Evolutionary conservation across 2,113 vertebrate species (phyloP).

Genomic region (Ranitomeya imitator): DNA sequence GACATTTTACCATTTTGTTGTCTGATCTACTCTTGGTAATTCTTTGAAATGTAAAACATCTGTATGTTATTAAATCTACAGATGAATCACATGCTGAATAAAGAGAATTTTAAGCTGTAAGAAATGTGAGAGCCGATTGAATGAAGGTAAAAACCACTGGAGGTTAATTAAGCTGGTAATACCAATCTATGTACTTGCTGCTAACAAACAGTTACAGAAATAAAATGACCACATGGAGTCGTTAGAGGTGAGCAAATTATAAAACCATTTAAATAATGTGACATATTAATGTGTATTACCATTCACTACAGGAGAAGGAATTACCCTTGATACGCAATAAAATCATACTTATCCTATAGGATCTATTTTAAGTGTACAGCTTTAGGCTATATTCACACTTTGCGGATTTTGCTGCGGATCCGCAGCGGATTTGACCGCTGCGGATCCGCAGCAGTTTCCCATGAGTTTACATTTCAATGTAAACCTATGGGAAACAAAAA

Average conservation of each 20-base stretch:
- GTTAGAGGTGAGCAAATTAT: slow-evolving; percentile 11
- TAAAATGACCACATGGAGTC: slow-evolving; percentile 4
- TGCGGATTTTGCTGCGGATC: too few relatives aligned
- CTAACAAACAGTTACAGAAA: neutral
- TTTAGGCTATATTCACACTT: too few relatives aligned
- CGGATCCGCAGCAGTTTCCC: too few relatives aligned
- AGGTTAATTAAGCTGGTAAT: neutral
- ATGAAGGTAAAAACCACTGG: neutral
- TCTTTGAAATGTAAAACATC: too few relatives aligned
- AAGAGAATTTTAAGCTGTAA: neutral
- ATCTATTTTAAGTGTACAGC: neutral
- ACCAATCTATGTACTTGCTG: slow-evolving; percentile 9
- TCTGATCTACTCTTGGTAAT: neutral
- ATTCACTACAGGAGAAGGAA: neutral
- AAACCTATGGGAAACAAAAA: too few relatives aligned
- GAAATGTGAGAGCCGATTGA: neutral
- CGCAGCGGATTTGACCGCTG: too few relatives aligned
- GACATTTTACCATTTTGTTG: slow-evolving; percentile 14
- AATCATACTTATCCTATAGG: neutral
- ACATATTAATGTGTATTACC: neutral
- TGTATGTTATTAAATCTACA: slow-evolving; percentile 8
- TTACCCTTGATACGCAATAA: neutral
- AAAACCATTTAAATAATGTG: neutral
- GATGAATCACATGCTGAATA: neutral
- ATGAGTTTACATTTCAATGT: too few relatives aligned